These are phyloP conservation scores for Pteria penguin DNA, from an alignment of 2,888 invertebrate species.

Conservation along the genomic window DNA sequence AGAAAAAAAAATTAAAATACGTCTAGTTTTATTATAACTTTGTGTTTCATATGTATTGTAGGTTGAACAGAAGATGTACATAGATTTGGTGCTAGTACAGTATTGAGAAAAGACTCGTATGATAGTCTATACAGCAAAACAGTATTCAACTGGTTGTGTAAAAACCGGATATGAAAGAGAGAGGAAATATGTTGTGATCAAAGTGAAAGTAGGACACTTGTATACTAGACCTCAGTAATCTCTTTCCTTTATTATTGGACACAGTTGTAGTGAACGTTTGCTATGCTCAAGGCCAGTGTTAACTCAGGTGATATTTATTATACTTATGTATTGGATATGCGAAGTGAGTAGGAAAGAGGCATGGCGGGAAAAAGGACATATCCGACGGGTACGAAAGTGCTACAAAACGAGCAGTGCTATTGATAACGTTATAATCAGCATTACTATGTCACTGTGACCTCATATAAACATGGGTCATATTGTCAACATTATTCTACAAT, in stretches of 20 bases:
- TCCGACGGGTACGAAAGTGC: too few species aligned
- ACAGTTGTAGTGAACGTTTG: background rate
- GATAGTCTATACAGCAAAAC: background rate
- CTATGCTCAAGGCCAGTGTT: constrained; percentile 30
- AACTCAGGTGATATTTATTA: constrained; percentile 28
- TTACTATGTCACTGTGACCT: too few species aligned
- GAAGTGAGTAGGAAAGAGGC: too few species aligned
- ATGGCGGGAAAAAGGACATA: too few species aligned
- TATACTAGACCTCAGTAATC: background rate
- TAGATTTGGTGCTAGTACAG: background rate
- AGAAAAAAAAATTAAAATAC: too few species aligned
- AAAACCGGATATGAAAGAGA: background rate
- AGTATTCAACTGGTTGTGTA: constrained; percentile 17
- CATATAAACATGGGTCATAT: too few species aligned
- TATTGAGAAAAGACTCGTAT: background rate
- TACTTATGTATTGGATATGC: background rate
- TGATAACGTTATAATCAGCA: too few species aligned
- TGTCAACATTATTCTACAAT: too few species aligned
- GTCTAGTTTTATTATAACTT: too few species aligned
- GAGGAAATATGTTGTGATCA: constrained; percentile 11
- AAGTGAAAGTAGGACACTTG: background rate
- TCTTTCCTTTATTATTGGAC: background rate
- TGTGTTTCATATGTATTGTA: constrained; percentile 1
- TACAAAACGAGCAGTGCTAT: too few species aligned
- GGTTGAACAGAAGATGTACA: background rate